Base-by-base conservation (phyloP, 2,888 invertebrate species). In the Gastracanthus pulcherrimus region DNA sequence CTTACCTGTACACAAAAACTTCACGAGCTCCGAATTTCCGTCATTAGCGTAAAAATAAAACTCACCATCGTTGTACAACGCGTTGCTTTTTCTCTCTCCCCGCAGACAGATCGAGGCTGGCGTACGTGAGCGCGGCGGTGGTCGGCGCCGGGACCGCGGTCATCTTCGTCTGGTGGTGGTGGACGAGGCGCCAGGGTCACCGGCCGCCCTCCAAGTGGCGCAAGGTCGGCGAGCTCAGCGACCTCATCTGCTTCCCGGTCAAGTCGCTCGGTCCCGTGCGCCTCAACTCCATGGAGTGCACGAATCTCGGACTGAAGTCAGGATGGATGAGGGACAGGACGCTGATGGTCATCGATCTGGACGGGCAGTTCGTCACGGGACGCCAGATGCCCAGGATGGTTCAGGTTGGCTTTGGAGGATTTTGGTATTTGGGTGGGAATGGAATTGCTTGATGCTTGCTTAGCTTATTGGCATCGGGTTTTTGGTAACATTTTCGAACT, bases 261-360 rank as follows among this genome's bases (percentile, higher is more conserved):
- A 95, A 95, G 88, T 94, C 95, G 0, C 93, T 94, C 76, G 94
- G 93, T 0, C 89, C 93, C 0, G 86, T 94, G 31, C 87, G 92
- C 2, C 81, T 93, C 80, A 92, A 91, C 48, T 89, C 90, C n/a
- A 93, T 93, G 82, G 93, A 94, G 84, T 93, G 93, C 86, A 92
- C 93, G 0, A 85, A 88, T n/a, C 86, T 95, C 26, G 95, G 95
- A 0, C 86, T 94, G 29, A 92, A 91, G 85, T 91, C 92, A 70
- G 93, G 93, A 3, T 93, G 93, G 93, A 87, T 94, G 11, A 90
- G 94, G 41, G 94, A 94, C 86, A 93, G 95, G 84, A 91, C 93
- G 0, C 89, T 95, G 58, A 94, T 94, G 94, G 92, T 95, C 13
- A 92, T 94, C 23, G 93, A 94, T 82, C 91, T 93, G 0, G 91